Evolutionary conservation across 2,113 vertebrate genomes (phyloP).

Genomic region (Anolis sagrei): DNA sequence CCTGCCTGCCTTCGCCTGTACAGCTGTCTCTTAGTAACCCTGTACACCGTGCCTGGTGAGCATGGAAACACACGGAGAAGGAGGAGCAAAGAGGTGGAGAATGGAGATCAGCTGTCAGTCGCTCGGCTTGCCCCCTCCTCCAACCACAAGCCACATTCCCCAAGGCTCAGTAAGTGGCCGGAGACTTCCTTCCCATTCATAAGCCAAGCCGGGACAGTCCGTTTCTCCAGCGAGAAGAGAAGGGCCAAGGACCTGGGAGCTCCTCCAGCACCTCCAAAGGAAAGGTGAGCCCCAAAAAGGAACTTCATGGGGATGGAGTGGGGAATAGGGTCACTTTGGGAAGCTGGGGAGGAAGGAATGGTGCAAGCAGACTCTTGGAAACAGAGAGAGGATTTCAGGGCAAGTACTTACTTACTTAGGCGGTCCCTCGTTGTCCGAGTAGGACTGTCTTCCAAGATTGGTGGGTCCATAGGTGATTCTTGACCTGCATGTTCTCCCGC

Average conservation of each 20-base stretch:
- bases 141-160: conserved; percentile 35
- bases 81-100: conserved; percentile 22
- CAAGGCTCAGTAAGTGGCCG: conserved; percentile 42
- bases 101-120: conserved; percentile 54
- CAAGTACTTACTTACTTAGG: no score
- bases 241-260: no score
- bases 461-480: no score
- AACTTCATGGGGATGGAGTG: not conserved
- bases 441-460: no score
- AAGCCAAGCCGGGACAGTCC: not conserved
- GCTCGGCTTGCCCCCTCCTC: not conserved
- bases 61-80: not conserved
- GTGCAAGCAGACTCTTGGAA: no score
- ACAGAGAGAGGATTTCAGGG: no score
- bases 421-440: no score
- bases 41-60: conserved; percentile 12
- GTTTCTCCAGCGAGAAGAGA: not conserved
- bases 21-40: conserved; percentile 60
- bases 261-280: no score
- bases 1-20: conserved; percentile 36
- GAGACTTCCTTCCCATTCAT: conserved; percentile 20
- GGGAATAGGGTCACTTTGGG: not conserved
- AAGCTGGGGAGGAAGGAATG: no score
- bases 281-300: not conserved
- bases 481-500: no score